phyloP scores from a whole-genome alignment of 2,888 invertebrate species.

The Muschampia staudingeri region DNA sequence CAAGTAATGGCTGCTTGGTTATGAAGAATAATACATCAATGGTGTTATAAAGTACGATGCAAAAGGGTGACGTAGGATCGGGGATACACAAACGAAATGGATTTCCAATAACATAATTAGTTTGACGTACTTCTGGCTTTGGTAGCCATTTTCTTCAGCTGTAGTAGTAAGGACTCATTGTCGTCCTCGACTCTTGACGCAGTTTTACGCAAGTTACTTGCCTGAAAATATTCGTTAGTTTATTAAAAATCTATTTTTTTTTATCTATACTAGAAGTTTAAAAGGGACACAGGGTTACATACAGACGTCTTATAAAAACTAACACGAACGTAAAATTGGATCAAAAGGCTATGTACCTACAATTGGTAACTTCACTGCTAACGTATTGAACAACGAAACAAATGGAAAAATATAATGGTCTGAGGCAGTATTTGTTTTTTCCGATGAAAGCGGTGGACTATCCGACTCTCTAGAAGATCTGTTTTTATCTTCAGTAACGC shows the following conservation, averaged over 20 bases:
- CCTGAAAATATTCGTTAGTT: slow-evolving; percentile 93
- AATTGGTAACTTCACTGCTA: slow-evolving; percentile 88
- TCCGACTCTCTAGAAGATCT: slow-evolving; percentile 79
- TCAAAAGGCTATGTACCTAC: slow-evolving; percentile 85
- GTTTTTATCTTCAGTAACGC: slow-evolving; percentile 48
- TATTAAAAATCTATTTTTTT: slow-evolving; percentile 67
- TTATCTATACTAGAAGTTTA: slow-evolving; percentile 63
- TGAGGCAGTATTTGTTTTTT: slow-evolving; percentile 75
- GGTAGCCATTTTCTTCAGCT: slow-evolving; percentile 99
- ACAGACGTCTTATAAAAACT: slow-evolving; percentile 58
- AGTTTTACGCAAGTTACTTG: slow-evolving; percentile 97
- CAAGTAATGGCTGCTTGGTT: slow-evolving; percentile 70
- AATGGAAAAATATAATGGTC: slow-evolving; percentile 75
- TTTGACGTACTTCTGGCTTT: slow-evolving; percentile 95
- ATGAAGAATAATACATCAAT: slow-evolving; percentile 60
- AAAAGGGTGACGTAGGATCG: slow-evolving; percentile 65
- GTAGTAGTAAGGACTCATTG: slow-evolving; percentile 98
- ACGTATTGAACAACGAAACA: slow-evolving; percentile 86
- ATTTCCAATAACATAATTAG: slow-evolving; percentile 82
- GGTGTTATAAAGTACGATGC: slow-evolving; percentile 66
- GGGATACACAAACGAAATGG: slow-evolving; percentile 79
- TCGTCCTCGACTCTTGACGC: slow-evolving; percentile 98
- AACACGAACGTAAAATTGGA: slow-evolving; percentile 71
- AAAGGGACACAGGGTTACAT: slow-evolving; percentile 67
- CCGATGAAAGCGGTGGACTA: slow-evolving; percentile 87